A percentile compares a stretch with the other conserved stretches of the same genome.
These are phyloP conservation scores for Drosophila tripunctata DNA, from an alignment of 2,888 invertebrate species.

Conservation along the genomic window DNA sequence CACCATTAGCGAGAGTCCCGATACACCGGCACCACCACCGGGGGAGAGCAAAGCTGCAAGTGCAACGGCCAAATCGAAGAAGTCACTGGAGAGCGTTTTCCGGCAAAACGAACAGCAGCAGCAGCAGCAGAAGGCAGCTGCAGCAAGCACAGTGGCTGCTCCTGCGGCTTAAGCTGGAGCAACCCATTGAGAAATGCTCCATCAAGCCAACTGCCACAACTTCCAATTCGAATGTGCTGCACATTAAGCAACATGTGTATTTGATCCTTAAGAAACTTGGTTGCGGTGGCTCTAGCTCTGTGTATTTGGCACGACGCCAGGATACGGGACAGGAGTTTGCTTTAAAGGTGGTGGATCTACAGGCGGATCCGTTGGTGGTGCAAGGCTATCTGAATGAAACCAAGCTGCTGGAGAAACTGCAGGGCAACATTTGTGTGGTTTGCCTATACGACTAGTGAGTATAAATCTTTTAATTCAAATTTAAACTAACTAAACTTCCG, in stretches of 20 bases:
- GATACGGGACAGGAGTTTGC: slow-evolving; percentile 80
- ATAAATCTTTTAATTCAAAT: too few relatives aligned
- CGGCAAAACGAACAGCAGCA: slow-evolving; percentile 38
- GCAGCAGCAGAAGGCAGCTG: too few relatives aligned
- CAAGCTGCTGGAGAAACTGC: slow-evolving; percentile 90
- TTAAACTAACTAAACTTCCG: too few relatives aligned
- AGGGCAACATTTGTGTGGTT: slow-evolving; percentile 93
- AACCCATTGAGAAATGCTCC: too few relatives aligned
- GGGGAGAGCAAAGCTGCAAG: too few relatives aligned
- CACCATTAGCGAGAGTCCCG: slow-evolving; percentile 78
- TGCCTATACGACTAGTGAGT: slow-evolving; percentile 94
- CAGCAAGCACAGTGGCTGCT: too few relatives aligned
- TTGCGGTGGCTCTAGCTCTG: slow-evolving; percentile 95
- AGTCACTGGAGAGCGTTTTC: slow-evolving; percentile 71
- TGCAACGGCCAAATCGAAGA: slow-evolving; percentile 65
- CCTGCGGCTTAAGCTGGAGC: too few relatives aligned
- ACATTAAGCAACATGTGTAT: slow-evolving; percentile 90
- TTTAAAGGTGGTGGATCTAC: slow-evolving; percentile 89
- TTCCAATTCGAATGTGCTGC: slow-evolving; percentile 82
- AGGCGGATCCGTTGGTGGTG: slow-evolving; percentile 89
- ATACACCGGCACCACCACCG: slow-evolving; percentile 54
- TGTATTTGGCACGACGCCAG: slow-evolving; percentile 85
- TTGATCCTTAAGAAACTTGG: slow-evolving; percentile 91
- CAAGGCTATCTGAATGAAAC: slow-evolving; percentile 96
- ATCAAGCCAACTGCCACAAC: slow-evolving; percentile 22